These are phyloP conservation scores for Drosophila gaucha DNA, from an alignment of 2,888 invertebrate species.

Conservation along the genomic window DNA sequence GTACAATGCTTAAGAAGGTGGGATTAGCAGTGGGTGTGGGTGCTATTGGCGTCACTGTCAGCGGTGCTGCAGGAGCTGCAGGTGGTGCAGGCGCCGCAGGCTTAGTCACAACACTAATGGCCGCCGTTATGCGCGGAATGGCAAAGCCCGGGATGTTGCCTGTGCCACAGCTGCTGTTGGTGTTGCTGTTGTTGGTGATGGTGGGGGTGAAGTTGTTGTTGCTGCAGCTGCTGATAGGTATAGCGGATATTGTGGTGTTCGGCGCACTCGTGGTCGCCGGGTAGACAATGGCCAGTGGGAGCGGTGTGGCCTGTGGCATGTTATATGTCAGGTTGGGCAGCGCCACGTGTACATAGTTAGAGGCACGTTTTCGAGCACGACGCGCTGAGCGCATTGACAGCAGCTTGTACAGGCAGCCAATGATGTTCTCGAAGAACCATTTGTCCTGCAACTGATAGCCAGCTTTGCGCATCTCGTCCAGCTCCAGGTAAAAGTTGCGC, in stretches of 20 bases:
- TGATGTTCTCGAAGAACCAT: conserved; percentile 80
- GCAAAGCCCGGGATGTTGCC: neutral
- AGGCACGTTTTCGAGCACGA: neutral
- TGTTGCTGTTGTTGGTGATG: neutral
- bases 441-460: conserved; percentile 79
- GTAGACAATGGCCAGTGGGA: conserved; percentile 55
- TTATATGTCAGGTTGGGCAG: neutral
- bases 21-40: neutral
- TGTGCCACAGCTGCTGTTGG: neutral
- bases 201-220: neutral
- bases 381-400: neutral
- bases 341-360: neutral
- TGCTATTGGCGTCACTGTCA: neutral
- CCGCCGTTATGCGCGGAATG: neutral
- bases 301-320: neutral
- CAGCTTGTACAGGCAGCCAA: conserved; percentile 58
- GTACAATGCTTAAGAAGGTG: neutral
- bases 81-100: neutral
- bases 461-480: conserved; percentile 67
- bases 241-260: neutral
- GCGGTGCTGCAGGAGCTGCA: neutral
- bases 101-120: conserved; percentile 6
- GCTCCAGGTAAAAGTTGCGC: conserved; percentile 75
- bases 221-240: neutral
- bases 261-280: conserved; percentile 21